Conservation (phyloP, 2,888 invertebrate species). For the Caenorhabditis uteleia region DNA sequence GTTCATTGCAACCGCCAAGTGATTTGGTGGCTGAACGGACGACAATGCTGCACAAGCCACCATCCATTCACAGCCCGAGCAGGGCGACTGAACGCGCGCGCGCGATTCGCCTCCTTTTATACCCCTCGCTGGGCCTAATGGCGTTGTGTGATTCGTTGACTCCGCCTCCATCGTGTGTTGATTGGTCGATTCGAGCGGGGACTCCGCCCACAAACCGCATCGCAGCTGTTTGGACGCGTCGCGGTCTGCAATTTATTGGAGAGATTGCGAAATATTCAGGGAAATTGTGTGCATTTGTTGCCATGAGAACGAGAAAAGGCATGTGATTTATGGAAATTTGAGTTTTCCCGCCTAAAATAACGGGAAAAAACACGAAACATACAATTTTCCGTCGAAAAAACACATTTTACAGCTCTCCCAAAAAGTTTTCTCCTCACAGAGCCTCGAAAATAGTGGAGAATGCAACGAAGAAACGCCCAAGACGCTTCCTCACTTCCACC, state of each 20-base stretch:
- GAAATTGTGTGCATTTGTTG: not conserved
- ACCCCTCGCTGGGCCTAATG: conserved; percentile 18
- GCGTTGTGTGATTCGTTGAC: conserved; percentile 24
- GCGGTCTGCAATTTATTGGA: conserved; percentile 8
- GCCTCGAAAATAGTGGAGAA: too few relatives aligned
- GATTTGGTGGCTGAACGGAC: conserved; percentile 44
- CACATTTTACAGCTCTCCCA: too few relatives aligned
- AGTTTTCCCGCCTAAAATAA: too few relatives aligned
- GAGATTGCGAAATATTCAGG: not conserved
- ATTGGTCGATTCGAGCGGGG: conserved; percentile 5
- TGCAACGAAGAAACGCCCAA: too few relatives aligned
- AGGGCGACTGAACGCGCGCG: conserved; percentile 52
- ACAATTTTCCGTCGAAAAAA: too few relatives aligned
- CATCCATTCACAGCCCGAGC: conserved; percentile 56
- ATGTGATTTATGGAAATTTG: too few relatives aligned
- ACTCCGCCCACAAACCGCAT: conserved; percentile 14
- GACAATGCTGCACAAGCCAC: conserved; percentile 55
- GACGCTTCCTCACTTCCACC: too few relatives aligned
- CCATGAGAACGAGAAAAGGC: too few relatives aligned
- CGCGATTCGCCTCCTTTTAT: conserved; percentile 43
- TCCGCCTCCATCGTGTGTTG: not conserved
- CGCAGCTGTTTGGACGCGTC: conserved; percentile 13
- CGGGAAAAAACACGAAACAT: too few relatives aligned
- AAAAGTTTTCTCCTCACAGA: too few relatives aligned
- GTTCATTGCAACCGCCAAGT: conserved; percentile 51